A percentile compares a stretch with the other conserved stretches of the same genome.
Conservation (phyloP, 2,797 vertebrate species). For the Falco rusticolus region DNA sequence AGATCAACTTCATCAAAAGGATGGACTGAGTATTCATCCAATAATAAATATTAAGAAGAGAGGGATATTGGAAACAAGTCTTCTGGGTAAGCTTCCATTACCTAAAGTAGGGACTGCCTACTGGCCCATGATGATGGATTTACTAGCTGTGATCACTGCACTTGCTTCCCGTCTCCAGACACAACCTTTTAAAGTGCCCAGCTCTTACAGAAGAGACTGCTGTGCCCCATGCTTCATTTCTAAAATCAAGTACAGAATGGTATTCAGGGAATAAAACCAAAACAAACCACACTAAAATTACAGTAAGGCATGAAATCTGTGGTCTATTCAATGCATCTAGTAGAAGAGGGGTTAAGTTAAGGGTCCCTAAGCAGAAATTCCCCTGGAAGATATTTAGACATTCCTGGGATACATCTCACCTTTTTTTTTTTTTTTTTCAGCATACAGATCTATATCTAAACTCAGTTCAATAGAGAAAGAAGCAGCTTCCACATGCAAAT, state of each 20-base stretch:
- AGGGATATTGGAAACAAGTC: neutral
- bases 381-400: neutral
- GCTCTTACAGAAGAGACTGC: neutral
- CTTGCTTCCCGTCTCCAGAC: neutral
- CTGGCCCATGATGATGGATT: neutral
- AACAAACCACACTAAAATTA: neutral
- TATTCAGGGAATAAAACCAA: neutral
- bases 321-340: neutral
- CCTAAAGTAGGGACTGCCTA: neutral
- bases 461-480: neutral
- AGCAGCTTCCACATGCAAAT: neutral
- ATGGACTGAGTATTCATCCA: neutral
- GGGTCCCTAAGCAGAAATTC: neutral
- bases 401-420: neutral
- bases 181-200: neutral
- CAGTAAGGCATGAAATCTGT: neutral
- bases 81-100: neutral
- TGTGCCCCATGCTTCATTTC: neutral
- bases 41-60: neutral
- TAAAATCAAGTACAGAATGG: neutral
- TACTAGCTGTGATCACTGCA: neutral
- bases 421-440: neutral
- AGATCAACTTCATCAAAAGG: neutral
- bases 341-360: neutral
- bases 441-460: neutral